Percentiles rank a stretch among this genome's conserved stretches.
Evolutionary conservation across 2,113 vertebrate species (phyloP).

Genomic region (Plecotus auritus): DNA sequence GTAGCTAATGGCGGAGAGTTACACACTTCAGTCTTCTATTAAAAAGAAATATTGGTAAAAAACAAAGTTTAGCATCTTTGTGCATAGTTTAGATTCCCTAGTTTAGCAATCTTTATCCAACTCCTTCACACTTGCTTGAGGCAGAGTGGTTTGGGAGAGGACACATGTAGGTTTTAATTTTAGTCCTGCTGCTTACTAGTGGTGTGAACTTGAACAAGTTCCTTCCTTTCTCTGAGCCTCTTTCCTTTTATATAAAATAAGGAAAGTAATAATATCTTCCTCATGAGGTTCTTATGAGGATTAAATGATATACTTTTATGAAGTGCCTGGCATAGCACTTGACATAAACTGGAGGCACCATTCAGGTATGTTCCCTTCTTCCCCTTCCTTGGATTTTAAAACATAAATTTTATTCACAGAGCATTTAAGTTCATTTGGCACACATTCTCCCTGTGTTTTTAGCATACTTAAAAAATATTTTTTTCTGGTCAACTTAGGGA

Average conservation of each 20-base stretch:
- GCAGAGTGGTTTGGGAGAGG: neutral
- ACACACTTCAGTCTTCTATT: neutral
- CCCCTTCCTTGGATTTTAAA: slow-evolving; percentile 5
- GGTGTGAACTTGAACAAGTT: slow-evolving; percentile 6
- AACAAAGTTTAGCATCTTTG: slow-evolving; percentile 11
- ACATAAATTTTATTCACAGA: neutral
- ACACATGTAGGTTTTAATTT: slow-evolving; percentile 27
- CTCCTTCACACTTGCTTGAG: slow-evolving; percentile 4
- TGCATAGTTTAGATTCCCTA: neutral
- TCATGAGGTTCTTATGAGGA: slow-evolving; percentile 6
- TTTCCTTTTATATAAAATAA: slow-evolving; percentile 19
- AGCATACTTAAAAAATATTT: neutral
- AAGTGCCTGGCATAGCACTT: neutral
- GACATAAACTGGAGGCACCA: neutral
- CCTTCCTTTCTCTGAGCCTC: neutral
- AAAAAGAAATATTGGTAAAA: slow-evolving; percentile 26
- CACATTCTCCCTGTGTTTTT: neutral
- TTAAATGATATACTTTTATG: neutral
- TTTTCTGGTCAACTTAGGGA: slow-evolving; percentile 36
- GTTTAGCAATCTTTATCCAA: slow-evolving; percentile 13
- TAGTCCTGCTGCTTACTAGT: neutral
- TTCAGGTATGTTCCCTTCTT: neutral
- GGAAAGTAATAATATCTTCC: neutral
- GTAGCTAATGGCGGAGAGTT: neutral
- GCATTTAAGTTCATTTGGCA: neutral